Percentiles rank a stretch among this genome's conserved stretches.
Conservation (phyloP, 2,797 vertebrate genomes). For the Chromobotia macracanthus region DNA sequence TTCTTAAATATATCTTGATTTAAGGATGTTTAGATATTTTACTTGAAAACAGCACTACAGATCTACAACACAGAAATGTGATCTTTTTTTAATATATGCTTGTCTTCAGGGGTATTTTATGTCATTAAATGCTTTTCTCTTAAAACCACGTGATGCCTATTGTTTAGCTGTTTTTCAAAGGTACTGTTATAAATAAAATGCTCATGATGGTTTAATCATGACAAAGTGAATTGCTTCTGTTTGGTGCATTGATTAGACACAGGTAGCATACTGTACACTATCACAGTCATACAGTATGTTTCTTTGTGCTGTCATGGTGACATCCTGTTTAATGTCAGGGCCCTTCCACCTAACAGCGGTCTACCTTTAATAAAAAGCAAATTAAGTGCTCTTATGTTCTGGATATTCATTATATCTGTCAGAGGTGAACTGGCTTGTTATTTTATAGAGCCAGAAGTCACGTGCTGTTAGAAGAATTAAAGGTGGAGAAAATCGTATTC, state of each 20-base stretch:
- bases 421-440: not conserved
- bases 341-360: slow-evolving; percentile 13
- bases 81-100: not conserved
- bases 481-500: not conserved
- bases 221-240: too few relatives aligned
- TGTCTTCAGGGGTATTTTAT: not conserved
- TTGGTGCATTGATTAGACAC: not conserved
- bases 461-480: not conserved
- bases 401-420: not conserved
- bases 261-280: not conserved
- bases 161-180: too few relatives aligned
- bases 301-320: slow-evolving; percentile 63
- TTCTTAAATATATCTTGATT: not conserved
- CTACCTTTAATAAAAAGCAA: too few relatives aligned
- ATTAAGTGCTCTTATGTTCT: not conserved
- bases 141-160: too few relatives aligned
- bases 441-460: not conserved
- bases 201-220: too few relatives aligned
- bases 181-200: too few relatives aligned
- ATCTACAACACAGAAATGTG: not conserved
- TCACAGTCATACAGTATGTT: too few relatives aligned
- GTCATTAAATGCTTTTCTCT: not conserved
- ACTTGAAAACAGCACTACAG: not conserved
- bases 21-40: not conserved
- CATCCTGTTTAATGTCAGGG: slow-evolving; percentile 62